Evolutionary conservation across 2,888 invertebrate genomes (phyloP).

Genomic region (Dyspetes luteomarginatus): DNA sequence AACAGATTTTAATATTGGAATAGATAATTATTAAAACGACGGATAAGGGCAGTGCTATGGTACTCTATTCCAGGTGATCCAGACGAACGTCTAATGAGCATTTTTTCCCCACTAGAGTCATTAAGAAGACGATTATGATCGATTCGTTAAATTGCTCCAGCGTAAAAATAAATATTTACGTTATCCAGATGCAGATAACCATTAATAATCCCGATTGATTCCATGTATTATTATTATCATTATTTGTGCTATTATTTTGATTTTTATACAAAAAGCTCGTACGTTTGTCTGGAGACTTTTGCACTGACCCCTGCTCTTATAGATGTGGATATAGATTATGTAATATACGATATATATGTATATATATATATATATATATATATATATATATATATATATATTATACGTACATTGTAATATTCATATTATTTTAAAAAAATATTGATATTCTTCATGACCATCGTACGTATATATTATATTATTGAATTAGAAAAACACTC

Average conservation of each 20-base stretch:
- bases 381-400: constrained; percentile 61
- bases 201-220: not conserved
- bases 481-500: constrained; percentile 67
- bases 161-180: no score
- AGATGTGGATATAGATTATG: constrained; percentile 70
- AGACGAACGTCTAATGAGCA: constrained; percentile 21
- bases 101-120: constrained; percentile 2
- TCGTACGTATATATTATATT: constrained; percentile 59
- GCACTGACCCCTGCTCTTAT: constrained; percentile 66
- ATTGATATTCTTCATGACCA: constrained; percentile 72
- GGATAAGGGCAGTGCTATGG: constrained; percentile 65
- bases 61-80: constrained; percentile 50
- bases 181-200: not conserved
- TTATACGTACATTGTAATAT: constrained; percentile 48
- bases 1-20: constrained; percentile 49
- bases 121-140: not conserved
- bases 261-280: not conserved
- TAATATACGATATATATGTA: no score
- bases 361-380: no score
- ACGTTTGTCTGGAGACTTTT: constrained; percentile 62
- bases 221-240: not conserved
- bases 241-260: not conserved
- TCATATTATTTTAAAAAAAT: constrained; percentile 64
- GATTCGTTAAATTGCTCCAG: no score
- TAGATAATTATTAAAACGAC: constrained; percentile 54